Evolutionary conservation across 2,797 vertebrate species (phyloP).

Genomic region (Uromys caudimaculatus): DNA sequence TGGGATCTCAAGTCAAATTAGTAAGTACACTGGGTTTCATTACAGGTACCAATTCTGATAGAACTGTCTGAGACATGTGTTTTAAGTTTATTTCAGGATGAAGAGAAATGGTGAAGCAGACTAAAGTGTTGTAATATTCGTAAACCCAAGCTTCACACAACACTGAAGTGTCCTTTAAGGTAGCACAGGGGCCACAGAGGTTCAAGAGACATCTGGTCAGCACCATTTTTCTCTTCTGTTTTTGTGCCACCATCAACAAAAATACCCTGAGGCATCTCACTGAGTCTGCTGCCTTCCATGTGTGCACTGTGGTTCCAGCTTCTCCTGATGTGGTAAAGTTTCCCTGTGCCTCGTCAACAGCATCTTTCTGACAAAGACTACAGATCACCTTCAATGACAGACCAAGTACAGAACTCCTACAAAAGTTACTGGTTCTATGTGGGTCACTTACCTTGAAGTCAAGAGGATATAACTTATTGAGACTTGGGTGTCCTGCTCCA

Average conservation of each 20-base stretch:
- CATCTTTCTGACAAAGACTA: neutral
- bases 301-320: neutral
- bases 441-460: neutral
- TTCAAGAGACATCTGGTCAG: neutral
- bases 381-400: neutral
- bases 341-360: neutral
- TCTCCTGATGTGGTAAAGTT: neutral
- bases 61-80: neutral
- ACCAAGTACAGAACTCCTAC: neutral
- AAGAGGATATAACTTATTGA: neutral
- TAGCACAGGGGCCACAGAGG: neutral
- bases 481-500: neutral
- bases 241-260: neutral
- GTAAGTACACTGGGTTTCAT: neutral
- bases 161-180: neutral
- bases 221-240: neutral
- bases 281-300: too few relatives aligned
- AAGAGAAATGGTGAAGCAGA: neutral
- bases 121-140: neutral
- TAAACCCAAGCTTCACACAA: neutral
- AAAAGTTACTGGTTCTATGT: neutral
- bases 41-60: neutral
- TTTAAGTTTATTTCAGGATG: slow-evolving; percentile 11
- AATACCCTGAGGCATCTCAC: neutral
- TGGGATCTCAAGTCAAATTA: neutral